A percentile compares a stretch with the other conserved stretches of the same genome.
Evolutionary conservation across 2,888 invertebrate genomes (phyloP).

Genomic region (Lottia scabra): DNA sequence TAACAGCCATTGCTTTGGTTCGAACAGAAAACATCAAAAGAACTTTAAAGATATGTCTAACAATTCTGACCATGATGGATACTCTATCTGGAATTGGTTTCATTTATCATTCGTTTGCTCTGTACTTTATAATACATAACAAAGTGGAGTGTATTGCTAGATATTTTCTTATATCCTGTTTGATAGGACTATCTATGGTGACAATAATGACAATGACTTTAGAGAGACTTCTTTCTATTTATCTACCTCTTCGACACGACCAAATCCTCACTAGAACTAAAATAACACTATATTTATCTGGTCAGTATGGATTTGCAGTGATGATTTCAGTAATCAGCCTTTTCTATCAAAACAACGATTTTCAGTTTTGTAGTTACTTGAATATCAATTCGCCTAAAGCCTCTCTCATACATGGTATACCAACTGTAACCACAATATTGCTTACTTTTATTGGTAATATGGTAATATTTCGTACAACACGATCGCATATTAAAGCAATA

Average conservation of each 20-base stretch:
- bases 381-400: background rate
- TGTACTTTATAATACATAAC: no score
- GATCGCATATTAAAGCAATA: conserved; percentile 21
- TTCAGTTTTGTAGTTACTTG: background rate
- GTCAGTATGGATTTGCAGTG: background rate
- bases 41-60: background rate
- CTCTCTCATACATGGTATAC: background rate
- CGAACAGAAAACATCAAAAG: no score
- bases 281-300: background rate
- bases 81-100: background rate
- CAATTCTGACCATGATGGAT: background rate
- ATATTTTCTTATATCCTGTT: background rate
- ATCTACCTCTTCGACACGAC: background rate
- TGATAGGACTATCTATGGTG: background rate
- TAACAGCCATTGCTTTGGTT: no score
- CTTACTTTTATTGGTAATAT: background rate
- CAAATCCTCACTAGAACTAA: background rate
- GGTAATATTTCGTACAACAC: conserved; percentile 12
- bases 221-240: background rate
- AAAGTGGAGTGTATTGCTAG: background rate
- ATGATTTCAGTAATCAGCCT: background rate
- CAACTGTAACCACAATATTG: background rate
- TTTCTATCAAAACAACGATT: background rate
- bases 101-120: background rate
- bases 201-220: background rate